Base-by-base conservation (phyloP, 2,888 invertebrate species). In the Ophion slaviceki region DNA sequence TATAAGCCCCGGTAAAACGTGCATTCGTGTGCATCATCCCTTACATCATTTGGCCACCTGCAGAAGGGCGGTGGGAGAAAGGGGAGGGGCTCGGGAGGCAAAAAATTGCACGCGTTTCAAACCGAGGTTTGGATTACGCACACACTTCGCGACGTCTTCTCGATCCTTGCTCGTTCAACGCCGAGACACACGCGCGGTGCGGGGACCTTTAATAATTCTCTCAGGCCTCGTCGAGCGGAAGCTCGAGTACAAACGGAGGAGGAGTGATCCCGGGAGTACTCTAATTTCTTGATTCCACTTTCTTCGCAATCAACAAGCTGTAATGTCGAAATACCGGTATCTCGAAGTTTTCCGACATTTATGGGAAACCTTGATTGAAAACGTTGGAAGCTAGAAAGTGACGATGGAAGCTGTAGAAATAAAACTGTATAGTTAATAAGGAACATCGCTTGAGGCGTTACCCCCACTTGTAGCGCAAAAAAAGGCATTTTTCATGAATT, bases 51-150 rank as follows among this genome's bases (percentile, higher is more conserved):
- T 68, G 78, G 61, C 68, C 78, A 78, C 78, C 78, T 78, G 78
- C 78, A 68, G 59, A 68, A 77, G 53, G 36, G 53, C 2, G 14
- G 17, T 2, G 11, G 53, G 14, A 5, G 53, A 14, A 36, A 36
- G 40, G 11, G 45, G 24, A 47, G 45, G 28, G 11, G 8, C 11
- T n/a, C 0, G 17, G 8, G 32, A 57, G 40, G 64, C 71, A 80
- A 80, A 80, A 75, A 47, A 20, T 68, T 45, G 68, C 47, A 57
- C 75, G 36, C 47, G 40, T 80, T 80, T 67, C 66, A 40, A 67
- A 66, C 74, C 80, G 67, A 74, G 80, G 80, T 80, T 80, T 80
- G 80, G 72, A 45, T 80, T 80, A 80, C 80, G 66, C 59, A 72
- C 80, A 45, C 28, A 67, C 74, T 11, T 14, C 40, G 45, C 20